A percentile compares a stretch with the other conserved stretches of the same genome.
phyloP scores from a whole-genome alignment of 2,888 invertebrate genomes.

The Rotaria sp. region DNA sequence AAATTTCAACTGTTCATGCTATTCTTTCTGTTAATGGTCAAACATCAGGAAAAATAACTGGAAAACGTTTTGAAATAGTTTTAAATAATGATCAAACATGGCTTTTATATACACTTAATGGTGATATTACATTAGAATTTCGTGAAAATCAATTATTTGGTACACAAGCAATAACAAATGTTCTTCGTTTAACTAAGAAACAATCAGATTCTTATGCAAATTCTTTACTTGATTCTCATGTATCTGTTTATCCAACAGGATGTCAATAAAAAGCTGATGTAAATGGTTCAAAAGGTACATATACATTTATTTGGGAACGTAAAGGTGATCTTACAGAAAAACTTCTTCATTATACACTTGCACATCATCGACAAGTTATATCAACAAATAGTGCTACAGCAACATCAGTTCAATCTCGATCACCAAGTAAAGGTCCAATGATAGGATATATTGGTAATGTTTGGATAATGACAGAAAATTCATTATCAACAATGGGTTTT shows the following conservation, averaged over 20 bases:
- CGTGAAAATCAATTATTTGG: background rate
- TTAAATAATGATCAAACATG: conserved; percentile 13
- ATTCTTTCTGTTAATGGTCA: conserved; percentile 19
- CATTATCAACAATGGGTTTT: background rate
- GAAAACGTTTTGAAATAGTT: background rate
- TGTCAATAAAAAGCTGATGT: background rate
- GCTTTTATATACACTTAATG: background rate
- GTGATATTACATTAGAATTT: background rate
- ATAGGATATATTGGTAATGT: background rate
- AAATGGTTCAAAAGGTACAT: background rate
- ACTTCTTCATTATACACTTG: background rate
- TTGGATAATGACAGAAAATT: background rate
- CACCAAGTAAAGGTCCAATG: conserved; percentile 2
- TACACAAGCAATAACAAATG: background rate
- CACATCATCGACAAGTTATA: background rate
- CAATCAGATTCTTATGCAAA: background rate
- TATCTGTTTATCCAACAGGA: background rate
- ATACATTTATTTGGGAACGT: background rate
- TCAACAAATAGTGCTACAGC: background rate
- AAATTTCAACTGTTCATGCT: conserved; percentile 28
- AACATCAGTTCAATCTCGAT: background rate
- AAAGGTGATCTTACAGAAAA: background rate
- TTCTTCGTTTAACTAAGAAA: background rate
- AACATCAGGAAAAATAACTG: background rate
- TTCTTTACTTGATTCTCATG: background rate